Conservation (phyloP, 2,797 vertebrate species). For the Melanotaenia boesemani region DNA sequence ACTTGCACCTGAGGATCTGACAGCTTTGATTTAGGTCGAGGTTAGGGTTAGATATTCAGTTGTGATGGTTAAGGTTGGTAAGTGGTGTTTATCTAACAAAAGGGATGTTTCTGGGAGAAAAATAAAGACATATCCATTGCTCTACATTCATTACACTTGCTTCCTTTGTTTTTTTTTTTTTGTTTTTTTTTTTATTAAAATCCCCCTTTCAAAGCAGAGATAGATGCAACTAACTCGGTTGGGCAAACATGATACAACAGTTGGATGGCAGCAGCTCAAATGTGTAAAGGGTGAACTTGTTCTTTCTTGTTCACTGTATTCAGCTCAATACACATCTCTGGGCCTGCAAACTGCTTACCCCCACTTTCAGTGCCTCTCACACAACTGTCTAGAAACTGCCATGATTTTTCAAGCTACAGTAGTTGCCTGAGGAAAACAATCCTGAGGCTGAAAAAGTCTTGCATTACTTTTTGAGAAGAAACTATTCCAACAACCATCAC, state of each 20-base stretch:
- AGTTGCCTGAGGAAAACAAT: background rate
- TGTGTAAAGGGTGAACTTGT: background rate
- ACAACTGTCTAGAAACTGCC: background rate
- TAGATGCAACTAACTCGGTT: background rate
- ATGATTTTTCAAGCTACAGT: constrained; percentile 1
- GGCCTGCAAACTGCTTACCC: constrained; percentile 5
- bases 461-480: background rate
- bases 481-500: background rate
- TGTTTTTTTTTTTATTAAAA: background rate
- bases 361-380: background rate
- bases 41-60: background rate
- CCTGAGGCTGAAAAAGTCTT: background rate
- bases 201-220: constrained; percentile 6
- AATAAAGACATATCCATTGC: background rate
- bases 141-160: background rate
- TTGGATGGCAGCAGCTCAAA: background rate
- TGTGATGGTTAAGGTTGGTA: background rate
- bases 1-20: background rate
- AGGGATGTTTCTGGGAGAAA: background rate
- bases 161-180: background rate
- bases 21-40: background rate
- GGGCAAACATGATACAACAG: constrained; percentile 8
- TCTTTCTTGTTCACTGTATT: background rate
- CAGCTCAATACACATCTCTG: constrained; percentile 5
- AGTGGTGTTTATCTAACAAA: background rate